phyloP scores from a whole-genome alignment of 2,113 vertebrate genomes.

The Grus americana region DNA sequence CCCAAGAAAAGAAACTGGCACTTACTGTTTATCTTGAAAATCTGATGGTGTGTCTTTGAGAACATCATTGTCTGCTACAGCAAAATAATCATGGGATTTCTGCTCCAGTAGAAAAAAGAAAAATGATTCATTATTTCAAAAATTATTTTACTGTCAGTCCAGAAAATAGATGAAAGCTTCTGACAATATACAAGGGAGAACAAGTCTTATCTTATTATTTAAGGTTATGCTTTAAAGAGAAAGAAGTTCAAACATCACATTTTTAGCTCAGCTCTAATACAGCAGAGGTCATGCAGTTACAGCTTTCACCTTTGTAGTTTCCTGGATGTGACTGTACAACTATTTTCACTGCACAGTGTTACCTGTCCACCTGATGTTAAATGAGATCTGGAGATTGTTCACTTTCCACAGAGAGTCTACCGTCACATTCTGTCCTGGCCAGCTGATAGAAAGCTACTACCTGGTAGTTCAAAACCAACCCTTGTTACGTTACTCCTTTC shows the following conservation, averaged over 20 bases:
- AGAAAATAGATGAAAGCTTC: slow-evolving; percentile 70
- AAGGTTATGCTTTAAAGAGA: slow-evolving; percentile 69
- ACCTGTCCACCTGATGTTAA: slow-evolving; percentile 25
- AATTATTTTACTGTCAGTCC: slow-evolving; percentile 69
- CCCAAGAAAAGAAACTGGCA: slow-evolving; percentile 40
- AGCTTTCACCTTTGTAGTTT: slow-evolving; percentile 45
- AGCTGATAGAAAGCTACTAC: neutral
- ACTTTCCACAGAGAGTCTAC: neutral
- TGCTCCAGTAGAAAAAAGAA: slow-evolving; percentile 66
- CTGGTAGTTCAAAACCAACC: neutral
- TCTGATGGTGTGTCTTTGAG: slow-evolving; percentile 62
- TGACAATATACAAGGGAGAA: slow-evolving; percentile 59
- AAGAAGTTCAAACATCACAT: slow-evolving; percentile 70
- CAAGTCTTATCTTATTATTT: slow-evolving; percentile 64
- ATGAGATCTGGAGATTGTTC: slow-evolving; percentile 5
- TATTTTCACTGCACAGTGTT: neutral
- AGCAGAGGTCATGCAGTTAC: slow-evolving; percentile 46
- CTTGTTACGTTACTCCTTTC: neutral
- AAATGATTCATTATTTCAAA: slow-evolving; percentile 75
- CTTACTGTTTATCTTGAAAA: slow-evolving; percentile 67
- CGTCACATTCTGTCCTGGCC: neutral
- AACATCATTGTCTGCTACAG: slow-evolving; percentile 69
- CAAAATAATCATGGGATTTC: slow-evolving; percentile 73
- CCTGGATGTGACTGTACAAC: slow-evolving; percentile 22
- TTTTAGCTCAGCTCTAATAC: slow-evolving; percentile 69